Base-by-base conservation (phyloP, 2,113 vertebrate species). In the Fulmarus glacialis region DNA sequence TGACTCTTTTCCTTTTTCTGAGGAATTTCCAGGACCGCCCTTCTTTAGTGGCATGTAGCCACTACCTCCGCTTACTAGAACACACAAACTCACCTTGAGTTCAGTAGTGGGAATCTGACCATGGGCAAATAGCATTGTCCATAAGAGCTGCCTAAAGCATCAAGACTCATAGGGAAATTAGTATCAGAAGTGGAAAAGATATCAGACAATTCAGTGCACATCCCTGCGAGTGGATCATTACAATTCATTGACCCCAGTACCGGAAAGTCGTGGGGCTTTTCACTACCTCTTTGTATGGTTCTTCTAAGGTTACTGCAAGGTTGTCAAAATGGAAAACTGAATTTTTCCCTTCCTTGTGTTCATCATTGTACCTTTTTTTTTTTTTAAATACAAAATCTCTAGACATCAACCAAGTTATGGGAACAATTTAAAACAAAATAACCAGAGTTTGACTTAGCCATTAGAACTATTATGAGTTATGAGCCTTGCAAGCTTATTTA, bases 401-500 rank as follows among this genome's bases (percentile, higher is more conserved):
- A 83, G 68, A 53, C 55, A 75, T 68, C 70, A 72, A 19, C 43
- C 34, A 66, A 83, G n/a, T 9, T 80, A 45, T 6, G 17, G 15
- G 23, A 93, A 74, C n/a, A 87, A 87, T 67, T 89, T 79, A 18
- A 90, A 94, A 86, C 8, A 89, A 53, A 87, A 73, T 71, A 93
- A 78, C 8, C 38, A 89, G 55, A 87, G 74, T 93, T 36, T 64
- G 38, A 72, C 82, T 86, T 78, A 64, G 48, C 71, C 63, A 85
- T 72, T 82, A 75, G 22, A 75, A 14, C 60, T 84, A 32, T n/a
- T 77, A 84, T 18, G 42, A 67, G 45, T 62, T 87, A 90, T 4
- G 12, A 95, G 43, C 18, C 40, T 82, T 87, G 47, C 52, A 90
- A 92, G 89, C 42, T 94, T 85, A 89, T 75, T 95, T 91, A 85